phyloP scores from a whole-genome alignment of 2,797 vertebrate genomes.

The Cetoscarus ocellatus region DNA sequence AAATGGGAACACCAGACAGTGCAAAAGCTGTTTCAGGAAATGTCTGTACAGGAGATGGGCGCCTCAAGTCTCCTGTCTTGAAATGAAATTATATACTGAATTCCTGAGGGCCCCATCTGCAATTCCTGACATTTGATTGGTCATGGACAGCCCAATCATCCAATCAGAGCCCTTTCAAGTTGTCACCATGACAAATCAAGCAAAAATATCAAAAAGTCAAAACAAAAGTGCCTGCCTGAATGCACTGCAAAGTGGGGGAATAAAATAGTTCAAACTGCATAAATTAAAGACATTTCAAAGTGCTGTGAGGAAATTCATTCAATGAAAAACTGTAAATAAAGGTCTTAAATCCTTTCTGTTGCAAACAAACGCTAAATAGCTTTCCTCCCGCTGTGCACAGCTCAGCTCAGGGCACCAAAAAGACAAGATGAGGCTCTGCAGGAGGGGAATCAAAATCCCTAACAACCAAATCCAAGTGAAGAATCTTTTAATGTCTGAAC shows the following conservation, averaged over 20 bases:
- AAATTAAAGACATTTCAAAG: constrained; percentile 1
- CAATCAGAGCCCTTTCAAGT: constrained; percentile 16
- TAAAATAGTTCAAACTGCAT: constrained; percentile 1
- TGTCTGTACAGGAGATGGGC: background rate
- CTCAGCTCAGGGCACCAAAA: constrained; percentile 36
- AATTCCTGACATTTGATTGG: constrained; percentile 23
- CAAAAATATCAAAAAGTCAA: constrained; percentile 30
- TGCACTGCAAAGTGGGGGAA: background rate
- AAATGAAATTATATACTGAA: background rate
- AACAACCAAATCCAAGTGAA: constrained; percentile 75
- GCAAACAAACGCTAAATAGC: constrained; percentile 53
- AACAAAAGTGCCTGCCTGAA: constrained; percentile 18
- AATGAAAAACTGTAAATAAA: constrained; percentile 15
- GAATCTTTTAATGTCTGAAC: constrained; percentile 63
- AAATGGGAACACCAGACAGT: background rate
- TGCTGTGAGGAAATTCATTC: background rate
- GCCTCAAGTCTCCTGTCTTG: background rate
- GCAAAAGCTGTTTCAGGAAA: background rate
- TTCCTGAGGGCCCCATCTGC: constrained; percentile 2
- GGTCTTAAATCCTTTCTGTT: constrained; percentile 26
- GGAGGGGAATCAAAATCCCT: constrained; percentile 55
- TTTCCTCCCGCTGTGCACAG: constrained; percentile 37
- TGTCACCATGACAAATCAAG: constrained; percentile 7
- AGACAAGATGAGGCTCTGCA: constrained; percentile 34
- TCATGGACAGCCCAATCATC: constrained; percentile 10